A percentile compares a stretch with the other conserved stretches of the same genome.
phyloP scores from a whole-genome alignment of 1,140 invertebrate genomes.

The Hypsibius dujardini region DNA sequence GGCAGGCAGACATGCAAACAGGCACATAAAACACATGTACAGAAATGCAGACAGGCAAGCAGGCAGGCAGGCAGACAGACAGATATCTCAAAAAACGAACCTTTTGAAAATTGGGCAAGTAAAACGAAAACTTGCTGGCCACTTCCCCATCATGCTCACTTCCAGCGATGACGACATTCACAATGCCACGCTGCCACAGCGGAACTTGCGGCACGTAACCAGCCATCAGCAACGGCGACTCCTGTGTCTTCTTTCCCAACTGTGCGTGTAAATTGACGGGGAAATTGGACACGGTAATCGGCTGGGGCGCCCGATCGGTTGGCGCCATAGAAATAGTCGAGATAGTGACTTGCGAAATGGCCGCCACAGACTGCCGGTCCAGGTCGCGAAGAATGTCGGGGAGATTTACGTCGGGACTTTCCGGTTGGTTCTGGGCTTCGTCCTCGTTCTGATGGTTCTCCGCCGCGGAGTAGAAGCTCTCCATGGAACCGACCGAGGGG shows the following conservation, averaged over 20 bases:
- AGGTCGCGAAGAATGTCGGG: neutral
- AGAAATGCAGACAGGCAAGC: too few relatives aligned
- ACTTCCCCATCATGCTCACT: neutral
- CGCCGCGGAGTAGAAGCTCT: conserved; percentile 9
- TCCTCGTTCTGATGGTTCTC: neutral
- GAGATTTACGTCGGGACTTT: neutral
- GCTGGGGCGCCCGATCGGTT: neutral
- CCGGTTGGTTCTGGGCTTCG: neutral
- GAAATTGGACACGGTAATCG: conserved; percentile 9
- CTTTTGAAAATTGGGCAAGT: conserved; percentile 11
- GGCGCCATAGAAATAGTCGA: conserved; percentile 15
- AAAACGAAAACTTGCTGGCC: neutral
- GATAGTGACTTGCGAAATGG: neutral
- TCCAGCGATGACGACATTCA: neutral
- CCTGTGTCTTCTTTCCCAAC: neutral
- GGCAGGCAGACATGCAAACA: too few relatives aligned
- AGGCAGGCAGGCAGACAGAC: too few relatives aligned
- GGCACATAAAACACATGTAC: too few relatives aligned
- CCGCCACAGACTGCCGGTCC: neutral
- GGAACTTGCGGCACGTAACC: conserved; percentile 15
- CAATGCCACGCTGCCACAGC: neutral
- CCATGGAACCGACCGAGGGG: conserved; percentile 11
- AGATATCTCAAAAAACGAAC: neutral
- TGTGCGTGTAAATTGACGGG: conserved; percentile 12
- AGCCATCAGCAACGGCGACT: conserved; percentile 5